Base-by-base conservation (phyloP, 2,888 invertebrate genomes). In the Netelia inedita region DNA sequence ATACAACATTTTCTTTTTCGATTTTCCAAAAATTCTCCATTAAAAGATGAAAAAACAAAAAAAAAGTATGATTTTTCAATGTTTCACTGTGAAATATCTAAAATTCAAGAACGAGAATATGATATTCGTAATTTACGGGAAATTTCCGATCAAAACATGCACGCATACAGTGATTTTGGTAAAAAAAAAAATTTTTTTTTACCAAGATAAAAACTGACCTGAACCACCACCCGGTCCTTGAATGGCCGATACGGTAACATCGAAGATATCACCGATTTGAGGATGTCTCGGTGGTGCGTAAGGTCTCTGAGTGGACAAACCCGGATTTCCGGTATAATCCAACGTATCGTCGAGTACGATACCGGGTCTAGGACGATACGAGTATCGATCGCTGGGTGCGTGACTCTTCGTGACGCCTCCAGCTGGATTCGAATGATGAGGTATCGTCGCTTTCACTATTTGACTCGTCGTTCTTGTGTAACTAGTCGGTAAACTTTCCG, bases 221-320 rank as follows among this genome's bases (percentile, higher is more conserved):
- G 90, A 87, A 53, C 95, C 94, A 16, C 96, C 96, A 0, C 97
- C 96, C 0, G 97, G 96, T 1, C 97, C 97, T 92, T 98, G 98
- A 83, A 98, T 96, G 0, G 98, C 98, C 0, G 98, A 97, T 0
- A 98, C 96, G 0, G 98, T 98, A 0, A 98, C 96, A 89, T 98
- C 98, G 90, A 98, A 98, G 79, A 97, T 97, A 92, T 98, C 98
- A 9, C 97, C 97, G 90, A 94, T 93, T 92, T 94, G 59, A 89
- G 93, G 59, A 92, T 94, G 90, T 5, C 94, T 92, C 16, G 94
- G 91, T 8, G 93, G 92, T 11, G 88, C 86, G 84, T 90, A 92
- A 28, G 95, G 95, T 0, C 95, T 94, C 74, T 95, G 95, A 6
- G 95, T 94, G 46, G 95, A 65, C 92, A 95, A 82, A 72, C 91